Percentiles rank a stretch among this genome's conserved stretches.
Conservation (phyloP, 1,140 invertebrate species). For the Tetraneura akinire region DNA sequence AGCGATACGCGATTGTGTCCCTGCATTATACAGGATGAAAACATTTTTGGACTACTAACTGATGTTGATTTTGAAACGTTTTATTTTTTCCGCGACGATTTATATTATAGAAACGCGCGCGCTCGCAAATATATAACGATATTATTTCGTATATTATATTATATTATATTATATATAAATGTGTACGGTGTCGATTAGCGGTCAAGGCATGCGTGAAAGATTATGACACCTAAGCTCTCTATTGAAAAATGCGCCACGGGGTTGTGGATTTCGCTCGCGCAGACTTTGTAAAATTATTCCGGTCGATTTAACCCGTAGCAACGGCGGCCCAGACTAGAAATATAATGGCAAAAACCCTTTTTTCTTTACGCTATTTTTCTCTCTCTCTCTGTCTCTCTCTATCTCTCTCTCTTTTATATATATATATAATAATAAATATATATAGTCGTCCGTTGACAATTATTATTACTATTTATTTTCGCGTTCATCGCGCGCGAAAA, state of each 20-base stretch:
- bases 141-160: conserved; percentile 42
- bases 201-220: conserved; percentile 51
- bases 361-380: neutral
- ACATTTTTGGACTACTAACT: no score
- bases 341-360: conserved; percentile 43
- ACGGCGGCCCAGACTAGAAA: conserved; percentile 6
- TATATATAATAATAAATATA: neutral
- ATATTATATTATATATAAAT: no score
- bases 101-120: neutral
- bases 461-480: conserved; percentile 49
- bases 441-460: no score
- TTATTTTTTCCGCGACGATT: neutral
- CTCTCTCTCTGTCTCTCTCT: neutral
- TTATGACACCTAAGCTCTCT: conserved; percentile 50
- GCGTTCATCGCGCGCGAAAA: conserved; percentile 36
- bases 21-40: no score
- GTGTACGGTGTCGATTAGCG: conserved; percentile 48
- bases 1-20: no score
- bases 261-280: conserved; percentile 25
- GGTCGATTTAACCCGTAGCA: conserved; percentile 47
- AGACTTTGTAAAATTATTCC: conserved; percentile 46
- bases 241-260: conserved; percentile 32
- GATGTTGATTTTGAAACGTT: no score
- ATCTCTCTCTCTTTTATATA: conserved; percentile 22
- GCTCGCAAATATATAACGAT: neutral